Base-by-base conservation (phyloP, 2,797 vertebrate species). In the Gymnodraco acuticeps region DNA sequence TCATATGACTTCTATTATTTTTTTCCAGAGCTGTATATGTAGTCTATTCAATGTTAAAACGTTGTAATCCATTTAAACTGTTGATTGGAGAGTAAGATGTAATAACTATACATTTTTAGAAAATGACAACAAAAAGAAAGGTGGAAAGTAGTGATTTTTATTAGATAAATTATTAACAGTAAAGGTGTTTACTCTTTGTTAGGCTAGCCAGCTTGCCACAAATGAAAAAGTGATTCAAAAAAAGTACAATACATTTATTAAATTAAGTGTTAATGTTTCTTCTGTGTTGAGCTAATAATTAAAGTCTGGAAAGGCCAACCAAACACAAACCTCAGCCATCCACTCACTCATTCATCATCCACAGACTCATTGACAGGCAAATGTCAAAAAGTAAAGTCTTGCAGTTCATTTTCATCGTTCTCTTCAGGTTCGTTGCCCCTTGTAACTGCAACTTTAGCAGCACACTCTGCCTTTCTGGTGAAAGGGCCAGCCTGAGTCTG, bases 341-440 rank as follows among this genome's bases (percentile, higher is more conserved):
- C 53, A 61, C 45, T 61, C 63, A 68, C 3, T 81, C 65, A 77
- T 58, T 51, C 47, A 46, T 27, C 52, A 79, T 64, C 51, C 75
- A 68, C 55, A 50, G 27, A 27, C 27, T 27, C 27, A 27, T 27
- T 27, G 27, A 59, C 41, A 51, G 2, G 55, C 20, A 52, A 38
- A 70, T 58, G 47, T 46, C 10, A 56, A 72, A 50, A 43, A 69
- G 47, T 58, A 0, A 89, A 89, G 0, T 86, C 50, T 0, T 73
- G 64, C 15, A 89, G 82, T 65, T 96, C 94, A 0, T 80, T 95
- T 85, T 97, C 96, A 0, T 97, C 96, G 0, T 97, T 96, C 78
- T 97, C 96, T 77, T 96, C 96, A 0, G 96, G 96, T 84, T 96
- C 91, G 0, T 95, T 96, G 89, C 87, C 81, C 11, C 83, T 87